These are phyloP conservation scores for Polypterus senegalus DNA, from an alignment of 2,113 vertebrate genomes.

Conservation along the genomic window DNA sequence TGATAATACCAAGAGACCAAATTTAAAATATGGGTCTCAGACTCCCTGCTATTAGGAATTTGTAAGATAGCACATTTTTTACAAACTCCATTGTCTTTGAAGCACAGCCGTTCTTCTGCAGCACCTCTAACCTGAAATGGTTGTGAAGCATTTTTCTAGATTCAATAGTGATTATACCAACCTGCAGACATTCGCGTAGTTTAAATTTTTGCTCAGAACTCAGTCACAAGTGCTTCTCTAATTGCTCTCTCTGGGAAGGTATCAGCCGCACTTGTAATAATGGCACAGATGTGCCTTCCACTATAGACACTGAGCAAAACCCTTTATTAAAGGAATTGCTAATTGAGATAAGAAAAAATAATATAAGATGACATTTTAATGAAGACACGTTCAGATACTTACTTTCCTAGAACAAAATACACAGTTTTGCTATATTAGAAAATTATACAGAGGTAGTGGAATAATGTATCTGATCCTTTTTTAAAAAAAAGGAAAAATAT, in stretches of 20 bases:
- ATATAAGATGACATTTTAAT: conserved; percentile 68
- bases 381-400: conserved; percentile 54
- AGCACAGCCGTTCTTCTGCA: conserved; percentile 3
- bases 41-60: conserved; percentile 25
- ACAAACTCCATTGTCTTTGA: conserved; percentile 2
- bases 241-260: conserved; percentile 60
- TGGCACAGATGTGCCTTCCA: conserved; percentile 28
- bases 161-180: conserved; percentile 34
- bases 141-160: conserved; percentile 17
- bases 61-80: conserved; percentile 14
- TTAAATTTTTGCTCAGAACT: conserved; percentile 38
- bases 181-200: conserved; percentile 19
- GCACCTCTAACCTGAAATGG: conserved; percentile 23
- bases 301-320: conserved; percentile 27
- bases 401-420: conserved; percentile 29
- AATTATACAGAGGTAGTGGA: conserved; percentile 38
- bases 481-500: conserved; percentile 46
- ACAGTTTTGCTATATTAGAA: conserved; percentile 30
- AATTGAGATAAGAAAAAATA: conserved; percentile 67
- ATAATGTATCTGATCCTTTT: conserved; percentile 45
- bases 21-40: conserved; percentile 15
- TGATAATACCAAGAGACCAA: conserved; percentile 27
- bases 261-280: conserved; percentile 23
- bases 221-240: conserved; percentile 44
- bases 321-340: conserved; percentile 64